phyloP scores from a whole-genome alignment of 2,797 vertebrate genomes.

The Vespertilio murinus region DNA sequence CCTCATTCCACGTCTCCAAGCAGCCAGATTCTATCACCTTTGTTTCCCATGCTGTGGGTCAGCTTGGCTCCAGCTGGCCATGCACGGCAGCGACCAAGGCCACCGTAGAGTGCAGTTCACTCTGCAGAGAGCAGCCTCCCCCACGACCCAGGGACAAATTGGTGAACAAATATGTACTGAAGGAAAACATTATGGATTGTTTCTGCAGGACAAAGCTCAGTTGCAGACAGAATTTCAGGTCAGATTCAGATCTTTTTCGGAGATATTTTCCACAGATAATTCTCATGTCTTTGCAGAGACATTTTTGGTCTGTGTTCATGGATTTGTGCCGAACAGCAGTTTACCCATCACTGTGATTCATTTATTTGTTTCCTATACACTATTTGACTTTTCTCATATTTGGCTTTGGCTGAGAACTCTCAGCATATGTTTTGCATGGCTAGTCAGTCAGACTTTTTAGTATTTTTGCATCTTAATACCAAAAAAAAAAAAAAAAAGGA shows the following conservation, averaged over 20 bases:
- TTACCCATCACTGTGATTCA: conserved; percentile 65
- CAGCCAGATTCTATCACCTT: neutral
- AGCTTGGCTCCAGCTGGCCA: neutral
- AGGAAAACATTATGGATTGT: conserved; percentile 1
- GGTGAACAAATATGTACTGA: neutral
- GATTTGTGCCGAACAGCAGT: conserved; percentile 64
- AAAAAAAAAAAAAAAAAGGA: neutral
- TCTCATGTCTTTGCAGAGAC: conserved; percentile 51
- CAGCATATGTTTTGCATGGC: conserved; percentile 21
- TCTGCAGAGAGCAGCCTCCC: neutral
- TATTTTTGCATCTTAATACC: conserved; percentile 57
- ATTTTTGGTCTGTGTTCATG: conserved; percentile 52
- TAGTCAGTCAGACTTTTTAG: conserved; percentile 34
- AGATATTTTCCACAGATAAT: conserved; percentile 48
- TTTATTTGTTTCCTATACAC: conserved; percentile 70
- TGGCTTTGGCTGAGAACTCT: conserved; percentile 50
- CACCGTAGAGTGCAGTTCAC: neutral
- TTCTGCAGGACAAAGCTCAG: conserved; percentile 32
- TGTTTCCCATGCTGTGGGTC: neutral
- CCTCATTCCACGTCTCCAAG: neutral
- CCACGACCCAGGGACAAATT: neutral
- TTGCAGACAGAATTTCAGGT: conserved; percentile 32
- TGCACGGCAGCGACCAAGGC: neutral
- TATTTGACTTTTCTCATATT: conserved; percentile 66
- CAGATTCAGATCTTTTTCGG: conserved; percentile 51